Base-by-base conservation (phyloP, 2,797 vertebrate species). In the Macroramphosus scolopax region DNA sequence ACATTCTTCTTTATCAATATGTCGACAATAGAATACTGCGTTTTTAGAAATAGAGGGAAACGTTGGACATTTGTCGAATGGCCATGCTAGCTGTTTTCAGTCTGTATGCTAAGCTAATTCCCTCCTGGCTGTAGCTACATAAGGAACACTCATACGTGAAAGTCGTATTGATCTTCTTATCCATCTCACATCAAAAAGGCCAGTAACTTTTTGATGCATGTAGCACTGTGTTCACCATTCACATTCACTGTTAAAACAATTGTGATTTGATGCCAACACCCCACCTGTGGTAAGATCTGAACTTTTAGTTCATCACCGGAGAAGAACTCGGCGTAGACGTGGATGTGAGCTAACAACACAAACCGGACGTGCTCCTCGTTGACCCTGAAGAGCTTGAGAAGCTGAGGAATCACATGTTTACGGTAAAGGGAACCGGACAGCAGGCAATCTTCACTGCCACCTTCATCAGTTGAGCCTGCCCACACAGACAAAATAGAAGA, bases 281-380 rank as follows among this genome's bases (percentile, higher is more conserved):
- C 8, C 24, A 98, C 97, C 96, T 99, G 97, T 67, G 97, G 97
- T 87, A 99, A 63, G 61, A 98, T 90, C 72, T 94, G 89, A 63
- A 91, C 92, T 85, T 93, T 94, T 48, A 99, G 81, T 59, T 99
- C 94, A 15, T 98, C 94, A 1, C 59, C 83, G 11, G 92, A 88
- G 72, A 99, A 95, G 46, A 94, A 92, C 58, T 92, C 89, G 0
- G 92, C 95, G 0, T 97, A 99, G 73, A 94, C 84, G 44, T 95
- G 90, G 13, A 99, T 92, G 81, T 98, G 92, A 43, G 91, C 89
- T 44, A 99, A 89, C 63, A 99, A 65, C 57, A 95, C 94, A 26
- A 95, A 81, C 28, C 96, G 89, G 26, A 98, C 92, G 0, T 99
- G 97, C 41, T 96, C 96, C 80, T 99, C 96, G 0, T 96, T 96